A percentile compares a stretch with the other conserved stretches of the same genome.
phyloP scores from a whole-genome alignment of 2,888 invertebrate genomes.

The Lathronympha strigana region DNA sequence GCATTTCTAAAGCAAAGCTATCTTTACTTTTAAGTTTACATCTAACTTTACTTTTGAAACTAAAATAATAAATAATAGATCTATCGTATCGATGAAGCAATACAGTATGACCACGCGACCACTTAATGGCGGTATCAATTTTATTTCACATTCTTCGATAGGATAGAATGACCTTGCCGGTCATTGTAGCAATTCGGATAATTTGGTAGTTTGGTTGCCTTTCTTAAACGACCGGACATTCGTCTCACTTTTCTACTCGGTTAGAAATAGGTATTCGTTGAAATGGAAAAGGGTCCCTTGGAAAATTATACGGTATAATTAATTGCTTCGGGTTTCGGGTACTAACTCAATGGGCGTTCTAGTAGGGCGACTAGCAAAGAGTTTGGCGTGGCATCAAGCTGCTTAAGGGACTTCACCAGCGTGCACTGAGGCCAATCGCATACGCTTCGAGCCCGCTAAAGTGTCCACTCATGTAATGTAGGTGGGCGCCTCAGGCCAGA shows the following conservation, averaged over 20 bases:
- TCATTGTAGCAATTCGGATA: conserved; percentile 25
- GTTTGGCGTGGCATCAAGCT: too few relatives aligned
- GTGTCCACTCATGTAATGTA: too few relatives aligned
- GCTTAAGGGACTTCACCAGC: too few relatives aligned
- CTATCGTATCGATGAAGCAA: conserved; percentile 2
- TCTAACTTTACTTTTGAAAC: too few relatives aligned
- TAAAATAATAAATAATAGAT: background rate
- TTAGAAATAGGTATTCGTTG: background rate
- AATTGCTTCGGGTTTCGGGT: too few relatives aligned
- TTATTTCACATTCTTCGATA: conserved; percentile 11
- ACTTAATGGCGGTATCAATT: conserved; percentile 23
- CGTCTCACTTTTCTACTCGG: background rate
- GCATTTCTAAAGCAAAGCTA: background rate
- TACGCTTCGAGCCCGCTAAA: too few relatives aligned
- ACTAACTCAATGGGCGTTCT: too few relatives aligned
- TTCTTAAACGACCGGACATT: background rate
- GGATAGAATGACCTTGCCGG: conserved; percentile 16
- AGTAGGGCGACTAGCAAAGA: too few relatives aligned
- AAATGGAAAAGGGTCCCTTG: background rate
- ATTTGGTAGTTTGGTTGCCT: conserved; percentile 13
- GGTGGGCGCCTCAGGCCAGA: too few relatives aligned
- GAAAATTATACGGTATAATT: too few relatives aligned
- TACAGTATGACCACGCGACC: background rate
- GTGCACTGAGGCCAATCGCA: too few relatives aligned
- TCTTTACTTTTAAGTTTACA: too few relatives aligned